Conservation (phyloP, 2,888 invertebrate species). For the Tetramorium bicarinatum region DNA sequence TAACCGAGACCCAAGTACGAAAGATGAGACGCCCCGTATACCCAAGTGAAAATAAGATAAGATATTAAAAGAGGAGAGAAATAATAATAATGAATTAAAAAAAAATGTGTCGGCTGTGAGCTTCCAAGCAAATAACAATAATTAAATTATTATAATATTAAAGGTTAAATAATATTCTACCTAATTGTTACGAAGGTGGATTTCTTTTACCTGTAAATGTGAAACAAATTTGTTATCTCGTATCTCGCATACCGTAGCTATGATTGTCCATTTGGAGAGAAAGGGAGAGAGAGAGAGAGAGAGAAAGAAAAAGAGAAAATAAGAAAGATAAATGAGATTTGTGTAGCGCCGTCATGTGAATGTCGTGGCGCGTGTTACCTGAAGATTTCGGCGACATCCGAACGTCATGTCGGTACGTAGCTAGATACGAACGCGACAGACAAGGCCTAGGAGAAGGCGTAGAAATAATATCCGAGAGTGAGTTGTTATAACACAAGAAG, state of each 20-base stretch:
- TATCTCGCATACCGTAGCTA: slow-evolving; percentile 83
- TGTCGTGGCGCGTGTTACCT: slow-evolving; percentile 43
- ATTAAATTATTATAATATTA: slow-evolving; percentile 86
- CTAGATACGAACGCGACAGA: slow-evolving; percentile 59
- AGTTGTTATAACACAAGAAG: slow-evolving; percentile 76
- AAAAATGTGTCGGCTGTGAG: slow-evolving; percentile 86
- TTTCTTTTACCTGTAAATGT: slow-evolving; percentile 82
- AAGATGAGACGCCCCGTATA: slow-evolving; percentile 77
- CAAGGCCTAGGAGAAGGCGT: slow-evolving; percentile 74
- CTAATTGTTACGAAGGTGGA: slow-evolving; percentile 83
- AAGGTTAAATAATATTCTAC: slow-evolving; percentile 84
- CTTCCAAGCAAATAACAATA: slow-evolving; percentile 87
- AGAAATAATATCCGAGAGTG: slow-evolving; percentile 74
- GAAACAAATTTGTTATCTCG: slow-evolving; percentile 82
- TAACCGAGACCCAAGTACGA: slow-evolving; percentile 58
- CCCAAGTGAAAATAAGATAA: slow-evolving; percentile 79
- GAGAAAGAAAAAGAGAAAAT: slow-evolving; percentile 64
- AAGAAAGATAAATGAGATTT: slow-evolving; percentile 62
- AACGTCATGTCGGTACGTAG: slow-evolving; percentile 57
- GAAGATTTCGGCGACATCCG: slow-evolving; percentile 49
- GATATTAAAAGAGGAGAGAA: slow-evolving; percentile 71
- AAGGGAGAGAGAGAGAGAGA: slow-evolving; percentile 11
- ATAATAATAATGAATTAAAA: slow-evolving; percentile 76
- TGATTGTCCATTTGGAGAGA: slow-evolving; percentile 80
- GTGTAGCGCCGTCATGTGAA: slow-evolving; percentile 58